Evolutionary conservation across 2,797 vertebrate species (phyloP), one percentile per base, ranked within the genome.

Genomic region (Pteropus rufus): DNA sequence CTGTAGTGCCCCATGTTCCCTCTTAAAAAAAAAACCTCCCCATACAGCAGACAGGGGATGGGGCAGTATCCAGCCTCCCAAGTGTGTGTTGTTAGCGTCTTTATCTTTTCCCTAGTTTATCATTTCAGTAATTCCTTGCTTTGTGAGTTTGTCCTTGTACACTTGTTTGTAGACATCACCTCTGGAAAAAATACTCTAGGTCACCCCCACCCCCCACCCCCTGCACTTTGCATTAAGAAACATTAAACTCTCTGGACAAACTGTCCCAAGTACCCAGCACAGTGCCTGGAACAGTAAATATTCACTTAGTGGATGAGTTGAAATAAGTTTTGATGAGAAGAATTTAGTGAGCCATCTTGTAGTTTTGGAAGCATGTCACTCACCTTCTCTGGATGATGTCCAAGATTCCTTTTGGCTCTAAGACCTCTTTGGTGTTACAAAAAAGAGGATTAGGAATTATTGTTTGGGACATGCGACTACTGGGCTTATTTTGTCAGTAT

Each of bases 301-400:
- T 24, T 77, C 62, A 60, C n/a, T 88, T 94, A 94, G 92, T 89
- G 92, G 93, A 80, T 91, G 91, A 95, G 89, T 76, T 92, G 92
- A 84, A 92, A 34, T 94, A 92, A 39, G 36, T 83, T 92, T 93
- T 88, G 84, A 65, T 84, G 75, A 56, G 80, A 85, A 95, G 90
- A 65, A 91, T 75, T 56, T 46, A 85, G 77, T 82, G 91, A 84
- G 58, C 93, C 29, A 24, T 79, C 86, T 83, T 97, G 54, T 97
- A 94, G 89, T 96, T 97, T 95, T 64, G 85, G 82, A 95, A 89
- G 70, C 93, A 96, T 69, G 60, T 64, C 80, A 65, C 24, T 91
- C 81, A 69, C 4, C 82, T 92, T 81, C 76, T 69, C 62, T 91
- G 92, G 90, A 54, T 73, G 64, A 10, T 83, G 41, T 60, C 93